Percentiles rank a stretch among this genome's conserved stretches.
These are phyloP conservation scores for Oscheius sp. DNA, from an alignment of 2,888 invertebrate genomes.

Conservation along the genomic window DNA sequence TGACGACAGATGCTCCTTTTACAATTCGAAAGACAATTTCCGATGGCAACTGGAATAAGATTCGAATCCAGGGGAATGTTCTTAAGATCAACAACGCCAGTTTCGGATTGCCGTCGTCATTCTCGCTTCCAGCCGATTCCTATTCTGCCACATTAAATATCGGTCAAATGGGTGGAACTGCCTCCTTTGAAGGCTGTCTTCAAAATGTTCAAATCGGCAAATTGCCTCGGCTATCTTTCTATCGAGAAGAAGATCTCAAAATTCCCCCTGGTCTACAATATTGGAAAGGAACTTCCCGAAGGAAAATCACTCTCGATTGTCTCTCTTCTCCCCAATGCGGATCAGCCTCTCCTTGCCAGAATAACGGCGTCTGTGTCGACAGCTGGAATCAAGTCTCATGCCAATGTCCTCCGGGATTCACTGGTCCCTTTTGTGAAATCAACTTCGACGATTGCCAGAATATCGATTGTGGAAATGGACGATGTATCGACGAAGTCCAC, in stretches of 20 bases:
- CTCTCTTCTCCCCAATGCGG: constrained; percentile 51
- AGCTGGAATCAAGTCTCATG: constrained; percentile 51
- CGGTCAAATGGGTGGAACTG: constrained; percentile 20
- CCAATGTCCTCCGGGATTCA: constrained; percentile 49
- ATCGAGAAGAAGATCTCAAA: constrained; percentile 32
- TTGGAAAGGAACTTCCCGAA: constrained; percentile 33
- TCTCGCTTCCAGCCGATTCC: constrained; percentile 18
- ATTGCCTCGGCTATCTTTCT: constrained; percentile 41
- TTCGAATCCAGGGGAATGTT: constrained; percentile 40
- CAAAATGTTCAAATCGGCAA: constrained; percentile 41
- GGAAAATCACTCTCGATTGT: constrained; percentile 40
- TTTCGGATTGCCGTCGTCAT: constrained; percentile 36
- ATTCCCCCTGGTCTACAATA: constrained; percentile 29
- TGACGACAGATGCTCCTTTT: constrained; percentile 33
- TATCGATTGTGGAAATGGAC: constrained; percentile 39
- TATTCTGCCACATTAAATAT: constrained; percentile 3
- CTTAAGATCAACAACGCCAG: constrained; percentile 42
- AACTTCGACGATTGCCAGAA: constrained; percentile 55
- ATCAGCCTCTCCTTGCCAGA: constrained; percentile 43
- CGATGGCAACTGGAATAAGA: constrained; percentile 52
- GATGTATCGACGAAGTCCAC: constrained; percentile 49
- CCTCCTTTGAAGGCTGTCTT: constrained; percentile 44
- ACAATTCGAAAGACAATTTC: constrained; percentile 39
- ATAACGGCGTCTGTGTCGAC: constrained; percentile 48
- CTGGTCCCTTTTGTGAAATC: constrained; percentile 56